phyloP scores from a whole-genome alignment of 2,797 vertebrate genomes.

The Liasis olivaceus region DNA sequence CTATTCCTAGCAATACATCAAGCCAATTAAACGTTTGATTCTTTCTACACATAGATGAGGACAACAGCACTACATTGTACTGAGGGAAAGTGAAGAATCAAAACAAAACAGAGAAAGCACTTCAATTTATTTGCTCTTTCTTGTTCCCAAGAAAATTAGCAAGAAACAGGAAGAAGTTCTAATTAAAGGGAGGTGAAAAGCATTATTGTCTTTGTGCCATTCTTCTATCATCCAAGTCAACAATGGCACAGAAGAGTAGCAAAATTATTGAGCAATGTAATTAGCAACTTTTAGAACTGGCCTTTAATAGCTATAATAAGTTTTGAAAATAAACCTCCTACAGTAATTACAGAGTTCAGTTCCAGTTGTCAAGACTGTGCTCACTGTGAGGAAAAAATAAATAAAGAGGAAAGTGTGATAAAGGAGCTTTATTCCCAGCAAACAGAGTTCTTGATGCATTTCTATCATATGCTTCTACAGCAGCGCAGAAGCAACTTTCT shows the following conservation, averaged over 20 bases:
- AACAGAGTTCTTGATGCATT: neutral
- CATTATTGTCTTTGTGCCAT: constrained; percentile 27
- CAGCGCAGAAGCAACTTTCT: neutral
- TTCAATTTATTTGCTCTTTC: constrained; percentile 7
- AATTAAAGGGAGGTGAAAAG: constrained; percentile 13
- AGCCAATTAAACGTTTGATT: constrained; percentile 2
- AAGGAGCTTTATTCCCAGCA: constrained; percentile 16
- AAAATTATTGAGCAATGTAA: constrained; percentile 32
- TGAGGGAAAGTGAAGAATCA: neutral
- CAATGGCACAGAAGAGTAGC: constrained; percentile 16
- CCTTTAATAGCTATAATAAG: constrained; percentile 21
- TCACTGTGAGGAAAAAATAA: constrained; percentile 6
- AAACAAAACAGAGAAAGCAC: neutral
- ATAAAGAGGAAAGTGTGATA: constrained; percentile 3
- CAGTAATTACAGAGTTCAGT: constrained; percentile 9
- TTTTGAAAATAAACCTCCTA: constrained; percentile 35
- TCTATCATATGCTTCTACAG: neutral
- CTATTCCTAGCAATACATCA: neutral
- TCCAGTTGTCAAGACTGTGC: neutral
- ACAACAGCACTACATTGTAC: constrained; percentile 12
- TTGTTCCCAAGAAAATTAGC: constrained; percentile 20
- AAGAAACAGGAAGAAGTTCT: constrained; percentile 26
- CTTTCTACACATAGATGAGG: neutral
- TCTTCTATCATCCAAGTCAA: constrained; percentile 26
- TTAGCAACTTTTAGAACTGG: constrained; percentile 22